phyloP scores from a whole-genome alignment of 2,113 vertebrate species.

The Callorhinus ursinus region DNA sequence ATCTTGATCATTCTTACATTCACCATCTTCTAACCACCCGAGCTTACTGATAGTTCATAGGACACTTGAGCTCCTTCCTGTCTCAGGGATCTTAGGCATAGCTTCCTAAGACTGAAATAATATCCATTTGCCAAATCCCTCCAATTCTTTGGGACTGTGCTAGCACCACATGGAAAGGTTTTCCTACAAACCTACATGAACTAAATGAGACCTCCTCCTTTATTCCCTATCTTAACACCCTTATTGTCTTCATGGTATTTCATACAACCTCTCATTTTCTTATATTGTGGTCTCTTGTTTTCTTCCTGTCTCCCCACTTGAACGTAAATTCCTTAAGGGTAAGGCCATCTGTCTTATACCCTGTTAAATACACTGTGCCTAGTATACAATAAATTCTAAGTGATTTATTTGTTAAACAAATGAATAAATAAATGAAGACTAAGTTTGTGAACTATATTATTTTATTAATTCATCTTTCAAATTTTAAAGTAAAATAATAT shows the following conservation, averaged over 20 bases:
- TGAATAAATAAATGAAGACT: constrained; percentile 22
- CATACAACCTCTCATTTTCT: background rate
- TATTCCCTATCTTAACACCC: background rate
- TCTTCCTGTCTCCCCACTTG: background rate
- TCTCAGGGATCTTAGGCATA: background rate
- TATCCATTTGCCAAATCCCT: background rate
- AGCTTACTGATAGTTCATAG: background rate
- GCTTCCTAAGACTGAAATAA: background rate
- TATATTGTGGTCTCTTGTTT: background rate
- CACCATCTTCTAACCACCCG: background rate
- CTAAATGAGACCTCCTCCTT: background rate
- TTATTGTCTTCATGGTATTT: background rate
- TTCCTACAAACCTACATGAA: background rate
- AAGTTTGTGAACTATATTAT: background rate
- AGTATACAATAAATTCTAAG: background rate
- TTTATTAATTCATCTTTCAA: background rate
- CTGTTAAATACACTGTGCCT: background rate
- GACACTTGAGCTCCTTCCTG: background rate
- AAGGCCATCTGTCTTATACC: background rate
- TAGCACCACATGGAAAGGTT: background rate
- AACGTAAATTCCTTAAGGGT: background rate
- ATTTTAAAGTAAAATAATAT: background rate
- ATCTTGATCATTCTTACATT: background rate
- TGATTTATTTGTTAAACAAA: background rate
- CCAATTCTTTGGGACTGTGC: background rate